Conservation (phyloP, 2,797 vertebrate species). For the Chloroceryle inda region DNA sequence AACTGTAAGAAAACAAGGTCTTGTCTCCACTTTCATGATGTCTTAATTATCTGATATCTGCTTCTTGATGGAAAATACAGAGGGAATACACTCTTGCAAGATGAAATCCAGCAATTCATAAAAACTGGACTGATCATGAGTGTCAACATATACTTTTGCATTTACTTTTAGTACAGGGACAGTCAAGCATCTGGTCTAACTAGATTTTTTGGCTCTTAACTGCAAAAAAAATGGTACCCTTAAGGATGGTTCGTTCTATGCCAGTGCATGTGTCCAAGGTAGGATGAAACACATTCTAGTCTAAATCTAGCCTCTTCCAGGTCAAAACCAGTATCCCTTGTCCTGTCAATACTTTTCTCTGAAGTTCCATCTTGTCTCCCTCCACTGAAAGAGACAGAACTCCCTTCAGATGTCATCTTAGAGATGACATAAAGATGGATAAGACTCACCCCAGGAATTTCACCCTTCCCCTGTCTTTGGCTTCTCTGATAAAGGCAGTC, state of each 20-base stretch:
- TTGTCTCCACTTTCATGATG: not conserved
- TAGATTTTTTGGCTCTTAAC: not conserved
- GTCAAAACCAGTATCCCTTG: not conserved
- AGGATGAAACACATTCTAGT: rapidly evolving
- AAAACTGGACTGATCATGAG: not conserved
- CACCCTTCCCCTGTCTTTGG: not conserved
- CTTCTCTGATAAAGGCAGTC: not conserved
- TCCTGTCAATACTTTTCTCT: not conserved
- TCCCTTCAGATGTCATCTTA: not conserved
- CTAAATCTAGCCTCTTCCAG: not conserved
- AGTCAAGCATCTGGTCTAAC: not conserved
- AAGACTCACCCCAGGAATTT: not conserved
- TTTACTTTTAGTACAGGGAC: not conserved
- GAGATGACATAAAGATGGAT: not conserved
- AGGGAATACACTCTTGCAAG: not conserved
- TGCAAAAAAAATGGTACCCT: not conserved
- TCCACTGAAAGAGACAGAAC: not conserved
- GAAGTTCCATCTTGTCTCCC: not conserved
- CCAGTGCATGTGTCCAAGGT: rapidly evolving
- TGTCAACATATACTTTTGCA: not conserved
- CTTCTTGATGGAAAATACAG: not conserved
- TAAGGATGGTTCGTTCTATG: not conserved
- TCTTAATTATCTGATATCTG: slow-evolving; percentile 8
- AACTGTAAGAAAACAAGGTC: not conserved
- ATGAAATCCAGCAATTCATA: not conserved